A percentile compares a stretch with the other conserved stretches of the same genome.
These are phyloP conservation scores for Aleiodes testaceus DNA, from an alignment of 2,888 invertebrate species.

Conservation along the genomic window DNA sequence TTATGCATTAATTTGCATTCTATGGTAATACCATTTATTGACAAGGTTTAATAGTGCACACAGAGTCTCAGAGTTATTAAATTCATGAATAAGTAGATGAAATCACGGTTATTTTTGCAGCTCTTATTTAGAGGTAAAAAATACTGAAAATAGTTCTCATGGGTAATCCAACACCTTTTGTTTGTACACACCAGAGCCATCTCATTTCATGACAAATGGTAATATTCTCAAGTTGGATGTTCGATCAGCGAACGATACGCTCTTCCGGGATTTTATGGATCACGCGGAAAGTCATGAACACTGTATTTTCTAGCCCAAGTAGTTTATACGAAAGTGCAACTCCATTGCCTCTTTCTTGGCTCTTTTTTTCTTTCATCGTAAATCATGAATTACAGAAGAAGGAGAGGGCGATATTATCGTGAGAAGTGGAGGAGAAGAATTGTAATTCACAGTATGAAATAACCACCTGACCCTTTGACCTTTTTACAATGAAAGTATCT, in stretches of 20 bases:
- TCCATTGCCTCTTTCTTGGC: conserved; percentile 19
- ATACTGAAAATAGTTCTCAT: background rate
- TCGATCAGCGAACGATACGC: conserved; percentile 16
- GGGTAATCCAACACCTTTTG: conserved; percentile 11
- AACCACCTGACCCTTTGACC: conserved; percentile 50
- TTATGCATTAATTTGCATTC: conserved; percentile 34
- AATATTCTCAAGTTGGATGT: background rate
- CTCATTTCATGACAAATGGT: conserved; percentile 8
- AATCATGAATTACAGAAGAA: conserved; percentile 53
- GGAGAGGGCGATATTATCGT: conserved; percentile 52
- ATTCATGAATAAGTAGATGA: conserved; percentile 22
- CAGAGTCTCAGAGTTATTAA: conserved; percentile 11
- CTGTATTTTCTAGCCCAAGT: conserved; percentile 36
- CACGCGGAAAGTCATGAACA: conserved; percentile 38
- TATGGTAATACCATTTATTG: conserved; percentile 24
- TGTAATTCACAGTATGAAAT: conserved; percentile 42
- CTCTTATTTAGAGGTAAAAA: background rate
- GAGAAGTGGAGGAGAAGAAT: conserved; percentile 46
- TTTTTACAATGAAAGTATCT: conserved; percentile 37
- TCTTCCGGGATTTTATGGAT: conserved; percentile 43
- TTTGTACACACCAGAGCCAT: background rate
- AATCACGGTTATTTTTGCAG: conserved; percentile 15
- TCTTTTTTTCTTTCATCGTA: conserved; percentile 46
- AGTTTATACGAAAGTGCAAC: conserved; percentile 32
- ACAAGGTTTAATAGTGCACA: conserved; percentile 18